Evolutionary conservation across 2,113 vertebrate species (phyloP).

Genomic region (Trichechus manatus): DNA sequence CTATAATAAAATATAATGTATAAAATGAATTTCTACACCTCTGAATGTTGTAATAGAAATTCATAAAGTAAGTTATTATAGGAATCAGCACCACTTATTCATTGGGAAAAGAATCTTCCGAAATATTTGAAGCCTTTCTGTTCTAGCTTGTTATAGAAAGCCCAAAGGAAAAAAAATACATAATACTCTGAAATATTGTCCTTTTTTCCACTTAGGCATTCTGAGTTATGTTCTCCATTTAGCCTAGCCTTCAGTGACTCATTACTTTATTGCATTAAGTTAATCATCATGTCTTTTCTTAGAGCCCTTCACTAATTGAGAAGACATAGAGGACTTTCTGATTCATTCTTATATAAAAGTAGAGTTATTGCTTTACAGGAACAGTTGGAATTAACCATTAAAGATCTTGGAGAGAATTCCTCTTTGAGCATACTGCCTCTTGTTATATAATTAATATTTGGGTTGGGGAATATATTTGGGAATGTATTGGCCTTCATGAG

Average conservation of each 20-base stretch:
- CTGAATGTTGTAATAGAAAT: conserved; percentile 78
- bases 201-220: conserved; percentile 44
- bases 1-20: conserved; percentile 76
- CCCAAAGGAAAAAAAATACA: conserved; percentile 10
- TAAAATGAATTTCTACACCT: conserved; percentile 81
- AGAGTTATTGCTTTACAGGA: conserved; percentile 7
- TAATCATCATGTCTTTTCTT: background rate
- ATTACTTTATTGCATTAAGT: conserved; percentile 16
- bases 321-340: conserved; percentile 15
- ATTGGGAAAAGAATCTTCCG: conserved; percentile 68
- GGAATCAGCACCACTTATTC: conserved; percentile 76
- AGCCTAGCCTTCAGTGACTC: conserved; percentile 1
- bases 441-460: conserved; percentile 45
- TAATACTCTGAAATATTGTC: conserved; percentile 52
- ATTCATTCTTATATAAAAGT: conserved; percentile 35
- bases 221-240: conserved; percentile 9
- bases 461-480: background rate
- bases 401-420: conserved; percentile 34
- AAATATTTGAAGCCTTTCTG: conserved; percentile 67
- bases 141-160: conserved; percentile 63
- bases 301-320: background rate
- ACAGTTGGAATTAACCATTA: conserved; percentile 12
- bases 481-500: background rate
- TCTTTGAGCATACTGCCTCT: background rate
- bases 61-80: conserved; percentile 74